A percentile compares a stretch with the other conserved stretches of the same genome.
Conservation (phyloP, 1,140 invertebrate genomes). For the Cherax destructor region DNA sequence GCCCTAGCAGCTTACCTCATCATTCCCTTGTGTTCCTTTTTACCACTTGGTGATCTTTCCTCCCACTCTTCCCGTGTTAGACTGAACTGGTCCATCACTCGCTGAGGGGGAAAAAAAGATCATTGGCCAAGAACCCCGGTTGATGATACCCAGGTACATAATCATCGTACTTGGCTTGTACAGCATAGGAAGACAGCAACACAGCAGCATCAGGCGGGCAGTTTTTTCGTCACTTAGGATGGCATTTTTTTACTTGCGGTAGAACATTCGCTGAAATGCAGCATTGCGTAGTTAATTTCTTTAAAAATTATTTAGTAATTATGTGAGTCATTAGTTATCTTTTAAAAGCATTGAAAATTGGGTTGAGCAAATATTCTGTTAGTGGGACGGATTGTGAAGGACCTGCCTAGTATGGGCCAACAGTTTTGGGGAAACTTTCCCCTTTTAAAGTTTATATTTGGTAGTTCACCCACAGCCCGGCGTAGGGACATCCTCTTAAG, state of each 20-base stretch:
- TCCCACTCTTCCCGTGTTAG: constrained; percentile 99
- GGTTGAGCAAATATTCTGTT: no score
- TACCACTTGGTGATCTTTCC: constrained; percentile 93
- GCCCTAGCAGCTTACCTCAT: constrained; percentile 71
- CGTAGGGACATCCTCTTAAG: no score
- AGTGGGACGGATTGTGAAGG: no score
- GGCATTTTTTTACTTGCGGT: constrained; percentile 98
- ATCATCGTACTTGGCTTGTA: constrained; percentile 80
- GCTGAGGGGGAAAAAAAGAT: constrained; percentile 90
- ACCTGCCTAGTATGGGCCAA: no score
- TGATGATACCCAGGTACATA: constrained; percentile 82
- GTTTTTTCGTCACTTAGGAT: constrained; percentile 98
- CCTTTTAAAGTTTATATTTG: no score
- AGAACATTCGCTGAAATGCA: constrained; percentile 90
- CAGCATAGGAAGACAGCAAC: constrained; percentile 97
- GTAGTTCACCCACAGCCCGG: no score
- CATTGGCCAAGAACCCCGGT: constrained; percentile 88
- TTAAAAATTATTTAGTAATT: no score
- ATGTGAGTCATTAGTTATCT: no score
- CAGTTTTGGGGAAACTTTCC: no score
- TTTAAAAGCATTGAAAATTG: no score
- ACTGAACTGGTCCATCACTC: constrained; percentile 98
- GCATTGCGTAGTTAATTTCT: no score
- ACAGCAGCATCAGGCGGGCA: constrained; percentile 99
- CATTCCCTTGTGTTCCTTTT: constrained; percentile 92